phyloP scores from a whole-genome alignment of 2,888 invertebrate genomes.

The Andrena bicolor region DNA sequence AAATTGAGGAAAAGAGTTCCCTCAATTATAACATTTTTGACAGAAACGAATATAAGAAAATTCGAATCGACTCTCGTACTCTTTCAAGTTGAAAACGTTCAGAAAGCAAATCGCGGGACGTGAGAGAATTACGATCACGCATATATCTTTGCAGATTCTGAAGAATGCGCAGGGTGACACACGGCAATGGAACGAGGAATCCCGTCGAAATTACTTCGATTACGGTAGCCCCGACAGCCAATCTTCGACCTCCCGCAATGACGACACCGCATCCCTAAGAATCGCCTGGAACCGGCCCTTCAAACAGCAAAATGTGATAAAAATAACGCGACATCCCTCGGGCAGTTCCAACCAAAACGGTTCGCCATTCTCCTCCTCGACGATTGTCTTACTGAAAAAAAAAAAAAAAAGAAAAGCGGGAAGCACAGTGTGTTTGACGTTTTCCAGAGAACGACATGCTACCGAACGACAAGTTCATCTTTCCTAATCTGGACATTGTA shows the following conservation, averaged over 20 bases:
- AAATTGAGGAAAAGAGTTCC: too few relatives aligned
- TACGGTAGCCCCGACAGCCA: not conserved
- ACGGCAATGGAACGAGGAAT: not conserved
- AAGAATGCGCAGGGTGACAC: not conserved
- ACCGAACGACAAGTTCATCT: slow-evolving; percentile 13
- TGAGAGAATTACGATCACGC: too few relatives aligned
- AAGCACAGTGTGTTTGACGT: not conserved
- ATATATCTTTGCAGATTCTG: slow-evolving; percentile 5
- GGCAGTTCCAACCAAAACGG: not conserved
- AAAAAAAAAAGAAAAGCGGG: not conserved
- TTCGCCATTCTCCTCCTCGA: not conserved
- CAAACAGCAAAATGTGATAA: slow-evolving; percentile 3
- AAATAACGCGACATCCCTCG: not conserved
- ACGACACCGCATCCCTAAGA: not conserved
- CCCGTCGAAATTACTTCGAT: not conserved
- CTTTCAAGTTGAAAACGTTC: too few relatives aligned
- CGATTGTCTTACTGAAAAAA: too few relatives aligned
- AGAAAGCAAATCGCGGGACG: too few relatives aligned
- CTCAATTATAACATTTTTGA: too few relatives aligned
- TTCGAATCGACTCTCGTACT: too few relatives aligned
- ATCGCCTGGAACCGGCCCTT: slow-evolving; percentile 4
- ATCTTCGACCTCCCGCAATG: not conserved
- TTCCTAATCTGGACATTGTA: not conserved
- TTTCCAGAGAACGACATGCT: not conserved
- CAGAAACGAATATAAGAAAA: too few relatives aligned